Evolutionary conservation across 2,888 invertebrate genomes (phyloP), one percentile per base, ranked within the genome.

Genomic region (Troides helena): DNA sequence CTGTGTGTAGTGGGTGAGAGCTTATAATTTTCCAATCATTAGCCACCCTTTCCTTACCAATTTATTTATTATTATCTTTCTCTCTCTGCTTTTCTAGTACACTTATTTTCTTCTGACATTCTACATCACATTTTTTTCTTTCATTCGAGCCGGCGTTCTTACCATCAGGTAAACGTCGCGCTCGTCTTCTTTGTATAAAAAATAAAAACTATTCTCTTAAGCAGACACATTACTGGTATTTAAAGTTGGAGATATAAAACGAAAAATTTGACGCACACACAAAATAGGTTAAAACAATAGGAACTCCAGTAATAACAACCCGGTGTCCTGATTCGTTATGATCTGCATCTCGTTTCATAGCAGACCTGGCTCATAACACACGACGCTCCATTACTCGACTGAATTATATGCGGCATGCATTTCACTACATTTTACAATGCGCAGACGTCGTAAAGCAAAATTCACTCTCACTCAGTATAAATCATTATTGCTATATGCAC

Each of bases 381-480:
- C 81, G 80, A 85, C 86, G 91, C 81, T 75, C 85, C 89, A 90
- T 91, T 91, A 88, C 89, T 82, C 85, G 78, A 81, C 84, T 83
- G 87, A 90, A 89, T 91, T 88, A 89, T 87, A 81, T 83, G 83
- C 80, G 77, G 80, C 80, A 82, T 78, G 83, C 87, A 85, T 84
- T 86, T 89, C 88, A 86, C 80, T 77, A 74, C 78, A 82, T 82
- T 88, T 88, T 89, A 88, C 87, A 87, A 85, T 85, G 82, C 85
- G 86, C 87, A 88, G 85, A 86, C 79, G 80, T 86, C 86, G 83
- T 89, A 88, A 90, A 89, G 78, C 81, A 81, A 72, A 78, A 78
- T 78, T 77, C 73, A 78, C 75, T 78, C 78, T 78, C 75, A 74
- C 72, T 74, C 75, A 78, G 74, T 77, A 78, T 80, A 80, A 80